These are phyloP conservation scores for Alosa sapidissima DNA, from an alignment of 2,797 vertebrate genomes.

Conservation along the genomic window DNA sequence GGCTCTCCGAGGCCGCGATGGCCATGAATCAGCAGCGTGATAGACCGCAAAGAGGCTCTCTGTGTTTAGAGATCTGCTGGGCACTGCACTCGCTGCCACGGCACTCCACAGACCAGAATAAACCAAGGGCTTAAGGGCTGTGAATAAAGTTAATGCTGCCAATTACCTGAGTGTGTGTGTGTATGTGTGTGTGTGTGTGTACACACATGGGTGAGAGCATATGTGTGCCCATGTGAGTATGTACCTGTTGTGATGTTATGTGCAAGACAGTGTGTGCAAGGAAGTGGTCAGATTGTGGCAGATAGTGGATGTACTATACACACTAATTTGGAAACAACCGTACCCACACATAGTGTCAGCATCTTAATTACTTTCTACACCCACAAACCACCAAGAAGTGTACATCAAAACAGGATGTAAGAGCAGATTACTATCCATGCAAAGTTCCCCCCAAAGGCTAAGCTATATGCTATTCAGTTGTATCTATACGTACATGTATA, in stretches of 20 bases:
- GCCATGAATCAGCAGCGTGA: not conserved
- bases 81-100: not conserved
- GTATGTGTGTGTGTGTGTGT: not conserved
- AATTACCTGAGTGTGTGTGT: not conserved
- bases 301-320: not conserved
- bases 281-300: not conserved
- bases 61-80: not conserved
- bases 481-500: too few relatives aligned
- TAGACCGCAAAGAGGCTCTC: not conserved
- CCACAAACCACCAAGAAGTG: too few relatives aligned
- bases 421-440: not conserved
- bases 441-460: too few relatives aligned
- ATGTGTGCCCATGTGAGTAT: not conserved
- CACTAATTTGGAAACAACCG: not conserved
- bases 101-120: not conserved
- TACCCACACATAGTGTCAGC: not conserved
- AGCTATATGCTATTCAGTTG: too few relatives aligned
- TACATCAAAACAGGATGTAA: not conserved
- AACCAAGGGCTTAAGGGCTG: not conserved
- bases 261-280: not conserved
- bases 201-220: not conserved
- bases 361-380: not conserved
- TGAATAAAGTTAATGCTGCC: not conserved
- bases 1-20: not conserved
- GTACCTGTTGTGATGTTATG: not conserved